Base-by-base conservation (phyloP, 2,113 vertebrate species). In the Pavo muticus region DNA sequence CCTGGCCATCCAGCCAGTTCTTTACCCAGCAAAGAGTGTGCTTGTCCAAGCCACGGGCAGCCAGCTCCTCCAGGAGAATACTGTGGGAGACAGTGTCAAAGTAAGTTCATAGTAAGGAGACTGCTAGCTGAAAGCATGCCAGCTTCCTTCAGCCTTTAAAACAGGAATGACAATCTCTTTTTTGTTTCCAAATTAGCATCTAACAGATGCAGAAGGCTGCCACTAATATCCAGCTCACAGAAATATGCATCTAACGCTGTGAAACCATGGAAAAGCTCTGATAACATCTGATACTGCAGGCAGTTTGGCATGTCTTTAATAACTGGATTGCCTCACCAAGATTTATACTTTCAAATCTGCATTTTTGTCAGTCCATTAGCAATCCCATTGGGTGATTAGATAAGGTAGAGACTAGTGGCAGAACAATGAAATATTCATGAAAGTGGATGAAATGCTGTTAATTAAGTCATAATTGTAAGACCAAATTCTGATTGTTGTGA, bases 191-290 rank as follows among this genome's bases (percentile, higher is more conserved):
- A 63, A 80, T 72, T 79, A 87, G 81, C 63, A 76, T 87, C 74
- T 84, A 75, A 78, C 77, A 92, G 67, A 92, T 82, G 75, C 69
- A 87, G 72, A 94, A 74, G 92, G 65, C 72, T 85, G 65, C 32
- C 30, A 25, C 30, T 86, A 86, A 91, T 52, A 95, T 44, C 69
- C 64, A 88, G 47, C 44, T 87, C 48, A 64, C 71, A 88, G 63
- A 91, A 84, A 29, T 78, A 78, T 23, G 24, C 39, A 9, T 42
- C 3, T 45, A 42, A 56, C 59, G 25, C n/a, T 63, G 23, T 78
- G 57, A 90, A 75, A 61, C 59, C 72, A 54, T 44, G 65, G 79
- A 93, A 88, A 77, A 90, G 65, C 44, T 90, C 65, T 80, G 72
- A 54, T 81, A 84, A 19, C 54, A 87, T 73, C 69, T 60, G 71